A percentile compares a stretch with the other conserved stretches of the same genome.
These are phyloP conservation scores for Nematolebias whitei DNA, from an alignment of 2,113 vertebrate species.

Conservation along the genomic window DNA sequence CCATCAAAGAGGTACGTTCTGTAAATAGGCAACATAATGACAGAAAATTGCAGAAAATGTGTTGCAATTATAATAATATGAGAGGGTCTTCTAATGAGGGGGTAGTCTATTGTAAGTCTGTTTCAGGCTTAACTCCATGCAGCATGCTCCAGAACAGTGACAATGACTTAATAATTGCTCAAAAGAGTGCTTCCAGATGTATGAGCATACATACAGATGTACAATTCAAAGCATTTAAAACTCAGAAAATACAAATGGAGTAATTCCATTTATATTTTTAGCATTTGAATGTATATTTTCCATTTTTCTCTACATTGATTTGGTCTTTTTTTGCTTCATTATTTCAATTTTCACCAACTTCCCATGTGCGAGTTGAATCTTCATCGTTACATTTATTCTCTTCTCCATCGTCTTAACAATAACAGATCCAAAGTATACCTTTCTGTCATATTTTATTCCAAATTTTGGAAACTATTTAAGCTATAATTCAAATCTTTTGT, in stretches of 20 bases:
- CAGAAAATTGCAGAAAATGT: slow-evolving; percentile 8
- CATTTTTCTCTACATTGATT: too few species aligned
- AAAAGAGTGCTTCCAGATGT: not conserved
- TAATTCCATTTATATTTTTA: too few species aligned
- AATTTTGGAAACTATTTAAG: slow-evolving; percentile 25
- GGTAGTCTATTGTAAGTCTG: not conserved
- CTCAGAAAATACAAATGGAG: too few species aligned
- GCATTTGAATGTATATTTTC: too few species aligned
- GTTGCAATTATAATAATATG: slow-evolving; percentile 11
- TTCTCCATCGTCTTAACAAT: slow-evolving; percentile 10
- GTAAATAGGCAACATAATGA: slow-evolving; percentile 13
- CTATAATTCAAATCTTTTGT: not conserved
- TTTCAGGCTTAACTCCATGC: slow-evolving; percentile 8
- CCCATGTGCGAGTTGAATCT: not conserved
- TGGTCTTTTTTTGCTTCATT: too few species aligned
- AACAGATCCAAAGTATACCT: slow-evolving; percentile 6
- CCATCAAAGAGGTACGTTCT: slow-evolving; percentile 60
- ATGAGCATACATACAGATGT: too few species aligned
- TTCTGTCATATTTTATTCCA: slow-evolving; percentile 24
- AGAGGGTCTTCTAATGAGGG: slow-evolving; percentile 10
- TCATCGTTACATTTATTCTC: not conserved
- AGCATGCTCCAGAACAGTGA: not conserved
- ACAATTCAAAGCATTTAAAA: too few species aligned
- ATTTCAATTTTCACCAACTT: too few species aligned
- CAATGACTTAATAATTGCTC: not conserved